These are phyloP conservation scores for Agrypnus murinus DNA, from an alignment of 2,888 invertebrate species.

Conservation along the genomic window DNA sequence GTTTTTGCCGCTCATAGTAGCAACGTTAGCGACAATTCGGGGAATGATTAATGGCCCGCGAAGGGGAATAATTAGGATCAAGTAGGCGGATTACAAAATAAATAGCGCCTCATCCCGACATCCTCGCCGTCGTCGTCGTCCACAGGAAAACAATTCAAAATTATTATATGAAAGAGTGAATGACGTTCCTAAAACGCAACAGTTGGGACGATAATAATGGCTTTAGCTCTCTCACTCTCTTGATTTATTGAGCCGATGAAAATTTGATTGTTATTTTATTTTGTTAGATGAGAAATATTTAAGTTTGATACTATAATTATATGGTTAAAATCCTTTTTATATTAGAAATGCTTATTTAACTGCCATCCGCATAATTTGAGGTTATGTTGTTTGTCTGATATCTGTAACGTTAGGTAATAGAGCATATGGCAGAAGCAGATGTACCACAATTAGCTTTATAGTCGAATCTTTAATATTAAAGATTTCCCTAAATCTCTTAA, in stretches of 20 bases:
- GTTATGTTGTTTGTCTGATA: too few relatives aligned
- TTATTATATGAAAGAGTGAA: constrained; percentile 30
- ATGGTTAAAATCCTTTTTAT: too few relatives aligned
- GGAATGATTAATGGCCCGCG: constrained; percentile 38
- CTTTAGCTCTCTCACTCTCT: constrained; percentile 2
- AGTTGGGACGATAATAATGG: constrained; percentile 25
- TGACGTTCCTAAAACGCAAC: constrained; percentile 19
- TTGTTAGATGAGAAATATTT: too few relatives aligned
- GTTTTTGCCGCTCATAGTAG: constrained; percentile 33
- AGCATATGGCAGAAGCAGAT: too few relatives aligned
- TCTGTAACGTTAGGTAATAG: too few relatives aligned
- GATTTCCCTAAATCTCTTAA: too few relatives aligned
- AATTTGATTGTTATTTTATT: too few relatives aligned
- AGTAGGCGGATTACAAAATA: constrained; percentile 42
- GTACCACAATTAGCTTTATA: too few relatives aligned
- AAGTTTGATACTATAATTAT: too few relatives aligned
- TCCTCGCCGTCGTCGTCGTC: neutral
- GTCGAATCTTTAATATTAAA: too few relatives aligned
- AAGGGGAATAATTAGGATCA: constrained; percentile 42
- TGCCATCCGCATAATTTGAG: too few relatives aligned
- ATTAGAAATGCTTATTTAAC: too few relatives aligned
- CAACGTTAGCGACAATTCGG: constrained; percentile 29
- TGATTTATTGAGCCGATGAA: neutral
- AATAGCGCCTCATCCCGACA: constrained; percentile 29
- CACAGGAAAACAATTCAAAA: constrained; percentile 29